These are phyloP conservation scores for Scomber colias DNA, from an alignment of 2,113 vertebrate genomes.

Conservation along the genomic window DNA sequence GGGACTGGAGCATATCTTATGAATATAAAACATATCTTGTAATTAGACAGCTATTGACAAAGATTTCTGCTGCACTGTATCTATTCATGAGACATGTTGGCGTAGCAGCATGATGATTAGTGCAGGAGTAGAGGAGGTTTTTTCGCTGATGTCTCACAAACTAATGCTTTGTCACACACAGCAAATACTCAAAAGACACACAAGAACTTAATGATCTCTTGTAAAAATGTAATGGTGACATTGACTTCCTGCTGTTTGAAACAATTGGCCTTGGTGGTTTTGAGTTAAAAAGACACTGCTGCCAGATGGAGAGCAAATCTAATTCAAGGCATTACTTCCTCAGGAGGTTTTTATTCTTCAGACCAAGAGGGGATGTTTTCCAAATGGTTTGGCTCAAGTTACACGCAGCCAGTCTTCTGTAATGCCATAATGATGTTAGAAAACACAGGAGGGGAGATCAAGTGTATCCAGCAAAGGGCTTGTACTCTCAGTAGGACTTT, in stretches of 20 bases:
- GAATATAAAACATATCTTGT: constrained; percentile 2
- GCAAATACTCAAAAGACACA: constrained; percentile 12
- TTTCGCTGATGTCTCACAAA: not conserved
- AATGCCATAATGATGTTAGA: constrained; percentile 57
- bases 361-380: constrained; percentile 36
- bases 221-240: constrained; percentile 38
- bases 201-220: constrained; percentile 29
- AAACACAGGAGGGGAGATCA: constrained; percentile 35
- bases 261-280: constrained; percentile 15
- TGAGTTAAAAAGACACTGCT: constrained; percentile 41
- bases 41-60: constrained; percentile 5
- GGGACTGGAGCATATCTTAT: not conserved
- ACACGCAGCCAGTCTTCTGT: constrained; percentile 44
- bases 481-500: constrained; percentile 17
- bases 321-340: constrained; percentile 56
- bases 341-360: constrained; percentile 43
- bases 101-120: not conserved
- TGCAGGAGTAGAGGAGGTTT: not conserved
- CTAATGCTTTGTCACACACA: constrained; percentile 1
- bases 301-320: constrained; percentile 53
- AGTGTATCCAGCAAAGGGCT: constrained; percentile 36
- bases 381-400: constrained; percentile 60
- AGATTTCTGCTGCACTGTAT: not conserved
- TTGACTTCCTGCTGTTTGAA: constrained; percentile 39
- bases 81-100: not conserved